Base-by-base conservation (phyloP, 2,888 invertebrate species). In the Melanophora roralis region DNA sequence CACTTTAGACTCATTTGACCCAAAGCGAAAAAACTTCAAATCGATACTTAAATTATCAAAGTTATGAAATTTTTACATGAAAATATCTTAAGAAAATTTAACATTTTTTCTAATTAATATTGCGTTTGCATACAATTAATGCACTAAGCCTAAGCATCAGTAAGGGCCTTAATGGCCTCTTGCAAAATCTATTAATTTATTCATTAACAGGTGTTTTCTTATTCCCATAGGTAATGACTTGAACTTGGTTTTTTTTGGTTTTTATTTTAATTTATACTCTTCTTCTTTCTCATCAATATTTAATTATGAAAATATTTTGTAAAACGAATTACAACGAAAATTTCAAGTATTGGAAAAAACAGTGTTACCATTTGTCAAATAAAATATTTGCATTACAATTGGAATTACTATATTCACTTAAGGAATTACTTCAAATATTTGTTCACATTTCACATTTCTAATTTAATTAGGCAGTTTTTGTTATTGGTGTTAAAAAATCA, bases 171-270 rank as follows among this genome's bases (percentile, higher is more conserved):
- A 14, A 16, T 47, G 34, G 21, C 21, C 6, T 19, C 27, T 64
- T 55, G 43, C 67, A 34, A 53, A 68, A 60, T 59, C 59, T 51
- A 23, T 21, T 51, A 57, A 51, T 57, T 67, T 49, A 67, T 59
- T 51, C 68, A 62, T 62, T 32, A 19, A 5, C 6, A 5, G 27
- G 3, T 43, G 55, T 19, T 47, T 36, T 69, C 19, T 19, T 19
- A 14, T 40, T 47, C n/a, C 19, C 45, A 62, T 62, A 21, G 19
- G 27, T 38, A 43, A 36, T 36, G 57, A 71, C 34, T 68, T 68
- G 38, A 76, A 32, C 45, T 38, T 65, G 64, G 51, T 16, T 71
- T 65, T 57, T 40, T 64, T n/a, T n/a, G n/a, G n/a, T n/a, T n/a
- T n/a, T n/a, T n/a, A n/a, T n/a, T n/a, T n/a, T n/a, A n/a, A 36